Base-by-base conservation (phyloP, 1,140 invertebrate species). In the Medauroidea extradentata region DNA sequence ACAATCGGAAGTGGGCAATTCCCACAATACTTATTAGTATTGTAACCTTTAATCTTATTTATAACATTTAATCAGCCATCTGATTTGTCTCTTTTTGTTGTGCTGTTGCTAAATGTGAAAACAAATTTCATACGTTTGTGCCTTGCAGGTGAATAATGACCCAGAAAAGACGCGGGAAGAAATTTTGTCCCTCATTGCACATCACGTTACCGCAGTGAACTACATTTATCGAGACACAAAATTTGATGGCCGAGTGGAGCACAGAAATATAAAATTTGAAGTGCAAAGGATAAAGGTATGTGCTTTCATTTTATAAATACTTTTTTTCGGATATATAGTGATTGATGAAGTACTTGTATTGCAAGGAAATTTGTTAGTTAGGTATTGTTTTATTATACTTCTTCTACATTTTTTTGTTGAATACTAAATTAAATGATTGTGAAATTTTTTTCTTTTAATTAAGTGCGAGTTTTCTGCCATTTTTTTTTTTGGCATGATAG, bases 131-230 rank as follows among this genome's bases (percentile, higher is more conserved):
- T n/a, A n/a, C n/a, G n/a, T n/a, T n/a, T n/a, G 49, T 21, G 29
- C 42, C 55, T 25, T 48, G 42, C 41, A 72, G 69, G 60, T 71
- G 23, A 63, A 62, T 38, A 49, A 63, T 64, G 76, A 81, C 63
- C 70, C 77, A 43, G 88, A 88, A 70, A 95, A 94, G 78, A 96
- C 93, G 7, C 81, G 91, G 50, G 96, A 99, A 77, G 96, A 99
- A 81, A 99, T 99, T 70, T 82, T 96, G 55, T 95, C 94, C 1
- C 79, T 99, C 57, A 98, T 99, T 75, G 93, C 95, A 39, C 95
- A 96, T 75, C 97, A 99, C 75, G 95, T 99, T 46, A 96, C 95
- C 67, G 96, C 96, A 54, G 94, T 99, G 63, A 99, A 98, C 81
- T 93, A 93, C 71, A 99, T 99, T 73, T 99, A 99, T 77, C 84